A percentile compares a stretch with the other conserved stretches of the same genome.
Evolutionary conservation across 92 coral and sea anemone species (phyloP).

Genomic region (Parazoanthus swiftii): DNA sequence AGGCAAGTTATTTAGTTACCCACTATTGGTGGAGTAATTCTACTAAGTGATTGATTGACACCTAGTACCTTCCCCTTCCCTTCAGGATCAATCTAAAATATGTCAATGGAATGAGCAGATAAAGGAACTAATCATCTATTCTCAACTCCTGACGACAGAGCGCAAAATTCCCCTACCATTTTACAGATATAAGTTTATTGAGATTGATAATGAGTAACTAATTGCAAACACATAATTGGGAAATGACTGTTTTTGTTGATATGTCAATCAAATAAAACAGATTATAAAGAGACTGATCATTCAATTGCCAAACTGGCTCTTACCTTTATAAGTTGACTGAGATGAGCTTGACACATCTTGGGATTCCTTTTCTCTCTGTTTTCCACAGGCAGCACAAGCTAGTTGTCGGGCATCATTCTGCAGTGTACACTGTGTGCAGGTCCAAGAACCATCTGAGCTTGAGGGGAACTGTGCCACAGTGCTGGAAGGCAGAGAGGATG

Average conservation of each 20-base stretch:
- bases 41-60: too few relatives aligned
- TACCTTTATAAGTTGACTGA: slow-evolving; percentile 6
- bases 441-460: slow-evolving; percentile 70
- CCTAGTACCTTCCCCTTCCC: too few relatives aligned
- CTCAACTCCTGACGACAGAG: too few relatives aligned
- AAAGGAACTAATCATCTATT: too few relatives aligned
- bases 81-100: too few relatives aligned
- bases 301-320: slow-evolving; percentile 35
- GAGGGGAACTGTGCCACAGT: slow-evolving; percentile 55
- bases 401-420: slow-evolving; percentile 59
- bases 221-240: too few relatives aligned
- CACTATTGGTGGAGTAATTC: neutral
- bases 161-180: too few relatives aligned
- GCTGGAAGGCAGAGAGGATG: slow-evolving; percentile 77
- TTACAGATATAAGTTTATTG: too few relatives aligned
- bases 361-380: slow-evolving; percentile 36
- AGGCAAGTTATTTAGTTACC: neutral
- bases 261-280: too few relatives aligned
- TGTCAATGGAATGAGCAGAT: neutral
- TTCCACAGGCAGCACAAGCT: slow-evolving; percentile 74
- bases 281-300: too few relatives aligned
- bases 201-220: too few relatives aligned
- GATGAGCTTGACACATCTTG: neutral
- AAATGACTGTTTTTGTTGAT: too few relatives aligned
- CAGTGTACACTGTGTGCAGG: slow-evolving; percentile 82